Evolutionary conservation across 92 coral and sea anemone species (phyloP).

Genomic region (Diadumene lineata): DNA sequence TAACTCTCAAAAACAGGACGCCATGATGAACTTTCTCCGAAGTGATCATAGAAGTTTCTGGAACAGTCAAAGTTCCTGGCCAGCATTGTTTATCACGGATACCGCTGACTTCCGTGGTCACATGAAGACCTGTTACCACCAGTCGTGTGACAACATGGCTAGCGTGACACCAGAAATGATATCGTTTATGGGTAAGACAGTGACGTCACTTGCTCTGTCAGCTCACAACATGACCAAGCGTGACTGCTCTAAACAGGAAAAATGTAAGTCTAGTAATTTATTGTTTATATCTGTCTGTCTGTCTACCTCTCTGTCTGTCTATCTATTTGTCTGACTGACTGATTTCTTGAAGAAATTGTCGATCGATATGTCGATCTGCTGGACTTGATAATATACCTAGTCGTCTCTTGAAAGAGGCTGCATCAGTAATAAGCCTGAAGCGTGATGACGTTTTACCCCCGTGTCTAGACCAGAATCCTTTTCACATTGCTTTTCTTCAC

Average conservation of each 20-base stretch:
- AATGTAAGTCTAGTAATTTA: background rate
- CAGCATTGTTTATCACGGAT: conserved; percentile 64
- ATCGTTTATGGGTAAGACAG: conserved; percentile 54
- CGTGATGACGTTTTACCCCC: too few species aligned
- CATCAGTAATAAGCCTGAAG: too few species aligned
- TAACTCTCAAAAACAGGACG: background rate
- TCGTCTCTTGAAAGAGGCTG: too few species aligned
- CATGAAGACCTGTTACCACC: conserved; percentile 67
- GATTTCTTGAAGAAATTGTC: too few species aligned
- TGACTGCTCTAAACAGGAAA: background rate
- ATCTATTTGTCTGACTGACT: too few species aligned
- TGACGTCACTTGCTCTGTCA: conserved; percentile 33
- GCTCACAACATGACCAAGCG: conserved; percentile 28
- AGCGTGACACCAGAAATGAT: conserved; percentile 59
- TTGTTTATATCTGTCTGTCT: background rate
- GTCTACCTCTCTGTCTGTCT: too few species aligned
- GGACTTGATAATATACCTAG: too few species aligned
- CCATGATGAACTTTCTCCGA: conserved; percentile 24
- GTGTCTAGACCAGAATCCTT: too few species aligned
- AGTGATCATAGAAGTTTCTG: conserved; percentile 68
- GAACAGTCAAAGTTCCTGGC: conserved; percentile 40
- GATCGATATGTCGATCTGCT: too few species aligned
- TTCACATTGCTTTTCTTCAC: too few species aligned
- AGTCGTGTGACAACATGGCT: conserved; percentile 50
- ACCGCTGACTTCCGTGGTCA: conserved; percentile 71